Evolutionary conservation across 2,797 vertebrate species (phyloP), one percentile per base, ranked within the genome.

Genomic region (Megaceryle alcyon): DNA sequence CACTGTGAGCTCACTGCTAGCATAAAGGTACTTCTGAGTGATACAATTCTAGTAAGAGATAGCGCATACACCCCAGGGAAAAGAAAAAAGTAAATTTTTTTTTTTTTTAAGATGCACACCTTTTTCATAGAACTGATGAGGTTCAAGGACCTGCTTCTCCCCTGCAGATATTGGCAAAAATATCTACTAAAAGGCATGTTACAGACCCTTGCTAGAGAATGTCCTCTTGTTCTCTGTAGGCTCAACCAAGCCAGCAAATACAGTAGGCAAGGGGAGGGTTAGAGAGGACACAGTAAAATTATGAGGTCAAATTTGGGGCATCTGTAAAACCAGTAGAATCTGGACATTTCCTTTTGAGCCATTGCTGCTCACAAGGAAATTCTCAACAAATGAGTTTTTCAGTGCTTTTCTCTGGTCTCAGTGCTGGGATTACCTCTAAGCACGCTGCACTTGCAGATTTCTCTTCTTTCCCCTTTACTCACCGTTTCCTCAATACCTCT

Each of bases 401-500:
- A 39, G 22, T 23, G 9, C 6, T 83, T 76, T 79, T 61, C 20
- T 86, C 31, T 44, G 6, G 4, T 71, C 43, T 81, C 68, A 43
- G 49, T 23, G 23, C 15, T 76, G 17, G 14, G 22, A 65, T 68
- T 43, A 60, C 21, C 59, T 29, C 16, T 59, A 25, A 73, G 23
- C 17, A 39, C 0, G 1, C 0, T 37, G 35, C 77, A 63, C 28
- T 35, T 56, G 13, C 5, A 75, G 33, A 37, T 88, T 81, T 76
- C 39, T 86, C 21, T 22, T 51, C 14, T 73, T 82, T 88, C 44
- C 20, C 28, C 10, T 35, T 4, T 35, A 20, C 26, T 61, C 2
- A 0, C 39, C 31, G 12, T 35, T 8, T 1, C 9, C 9, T 7
- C 3, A 3, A 4, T 7, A 6, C 14, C 8, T 18, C n/a, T 86